Percentiles rank a stretch among this genome's conserved stretches.
These are phyloP conservation scores for Drosophila subquinaria DNA, from an alignment of 2,888 invertebrate species.

Conservation along the genomic window DNA sequence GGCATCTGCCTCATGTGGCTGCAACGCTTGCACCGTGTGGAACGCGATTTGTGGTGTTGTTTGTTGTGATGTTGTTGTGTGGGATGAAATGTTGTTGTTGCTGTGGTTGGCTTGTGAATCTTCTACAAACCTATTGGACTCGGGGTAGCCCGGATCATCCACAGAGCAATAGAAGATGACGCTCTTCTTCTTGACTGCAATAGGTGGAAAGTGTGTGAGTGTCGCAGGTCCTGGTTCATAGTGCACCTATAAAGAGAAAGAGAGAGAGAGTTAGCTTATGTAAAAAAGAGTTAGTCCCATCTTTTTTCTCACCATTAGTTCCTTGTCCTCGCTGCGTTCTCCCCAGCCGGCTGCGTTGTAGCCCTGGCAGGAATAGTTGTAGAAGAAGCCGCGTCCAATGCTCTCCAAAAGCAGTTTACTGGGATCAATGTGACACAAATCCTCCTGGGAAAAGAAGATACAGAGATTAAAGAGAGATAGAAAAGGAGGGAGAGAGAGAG, in stretches of 20 bases:
- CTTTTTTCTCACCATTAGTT: conserved; percentile 89
- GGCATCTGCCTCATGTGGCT: conserved; percentile 79
- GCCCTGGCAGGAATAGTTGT: conserved; percentile 97
- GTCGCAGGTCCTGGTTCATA: conserved; percentile 94
- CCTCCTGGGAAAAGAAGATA: conserved; percentile 80
- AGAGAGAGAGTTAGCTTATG: neutral
- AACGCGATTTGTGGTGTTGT: conserved; percentile 65
- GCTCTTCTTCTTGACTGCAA: conserved; percentile 93
- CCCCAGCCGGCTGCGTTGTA: conserved; percentile 96
- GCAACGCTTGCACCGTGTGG: conserved; percentile 80
- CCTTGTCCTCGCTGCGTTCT: conserved; percentile 90
- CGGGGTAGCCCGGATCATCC: conserved; percentile 93
- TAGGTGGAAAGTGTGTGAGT: conserved; percentile 90
- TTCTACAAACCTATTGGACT: conserved; percentile 86
- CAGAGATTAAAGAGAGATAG: neutral
- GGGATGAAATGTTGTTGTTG: conserved; percentile 30
- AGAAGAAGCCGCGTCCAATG: conserved; percentile 95
- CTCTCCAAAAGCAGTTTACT: conserved; percentile 93
- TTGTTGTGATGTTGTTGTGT: conserved; percentile 39
- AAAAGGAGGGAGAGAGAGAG: too few species aligned
- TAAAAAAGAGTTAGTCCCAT: neutral
- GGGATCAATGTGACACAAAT: conserved; percentile 94
- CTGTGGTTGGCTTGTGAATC: conserved; percentile 36
- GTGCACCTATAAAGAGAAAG: conserved; percentile 74
- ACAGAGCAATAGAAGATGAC: conserved; percentile 94